Conservation (phyloP, 2,888 invertebrate species). For the Cephus pygmeus region DNA sequence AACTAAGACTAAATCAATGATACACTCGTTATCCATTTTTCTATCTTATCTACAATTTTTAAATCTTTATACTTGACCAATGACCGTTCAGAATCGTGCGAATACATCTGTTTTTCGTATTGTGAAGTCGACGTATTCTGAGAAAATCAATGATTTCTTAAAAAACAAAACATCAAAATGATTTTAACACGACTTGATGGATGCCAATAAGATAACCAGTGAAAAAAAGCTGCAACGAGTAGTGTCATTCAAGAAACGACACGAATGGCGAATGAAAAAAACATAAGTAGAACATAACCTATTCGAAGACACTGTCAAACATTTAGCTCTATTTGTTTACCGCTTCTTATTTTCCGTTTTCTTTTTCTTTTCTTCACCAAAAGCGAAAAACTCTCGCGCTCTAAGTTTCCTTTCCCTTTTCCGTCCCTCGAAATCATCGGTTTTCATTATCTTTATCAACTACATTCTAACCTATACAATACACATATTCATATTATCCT, state of each 20-base stretch:
- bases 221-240: not conserved
- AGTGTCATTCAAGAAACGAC: not conserved
- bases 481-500: conserved; percentile 9
- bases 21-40: not conserved
- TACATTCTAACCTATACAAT: conserved; percentile 5
- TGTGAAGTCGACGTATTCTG: not conserved
- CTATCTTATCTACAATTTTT: not conserved
- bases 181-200: not conserved
- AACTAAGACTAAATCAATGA: not conserved
- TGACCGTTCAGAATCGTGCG: not conserved
- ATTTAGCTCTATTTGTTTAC: not conserved
- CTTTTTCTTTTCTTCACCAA: too few relatives aligned
- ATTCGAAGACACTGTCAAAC: not conserved
- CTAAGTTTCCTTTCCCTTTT: not conserved
- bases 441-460: not conserved
- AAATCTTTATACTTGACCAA: not conserved
- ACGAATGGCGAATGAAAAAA: not conserved
- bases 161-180: not conserved
- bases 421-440: not conserved
- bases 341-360: too few relatives aligned
- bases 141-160: not conserved
- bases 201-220: not conserved
- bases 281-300: not conserved
- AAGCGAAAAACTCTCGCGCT: too few relatives aligned
- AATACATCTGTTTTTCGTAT: not conserved